Evolutionary conservation across 2,888 invertebrate genomes (phyloP), one percentile per base, ranked within the genome.

Genomic region (Deilephila elpenor): DNA sequence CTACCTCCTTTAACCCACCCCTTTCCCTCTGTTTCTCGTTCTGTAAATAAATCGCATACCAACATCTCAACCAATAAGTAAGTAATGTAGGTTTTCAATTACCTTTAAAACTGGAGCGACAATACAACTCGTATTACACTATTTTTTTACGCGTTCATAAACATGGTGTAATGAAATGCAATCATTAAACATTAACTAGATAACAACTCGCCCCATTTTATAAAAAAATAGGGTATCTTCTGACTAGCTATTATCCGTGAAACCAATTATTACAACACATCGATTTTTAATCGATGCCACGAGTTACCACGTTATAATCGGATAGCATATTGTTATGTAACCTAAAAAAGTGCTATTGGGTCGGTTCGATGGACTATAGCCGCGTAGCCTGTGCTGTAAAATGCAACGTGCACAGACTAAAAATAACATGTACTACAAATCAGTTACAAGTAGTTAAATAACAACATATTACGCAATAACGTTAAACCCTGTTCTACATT

Each of bases 401-500:
- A 44, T 64, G 64, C 44, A 3, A 64, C 8, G 67, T 51, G 44
- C 44, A 51, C 44, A 51, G 51, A 72, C n/a, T 72, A 64, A 11
- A 51, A 56, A 56, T 56, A 29, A 20, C n/a, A 53, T 51, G 56
- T n/a, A 29, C 25, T 14, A 67, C 7, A 67, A 67, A 25, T 3
- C 67, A 4, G 25, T 37, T 64, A 64, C 37, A 17, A 67, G 67
- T 51, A 59, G 71, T 71, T 71, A 60, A 59, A 71, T 71, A 71
- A 71, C 60, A 60, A 71, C 60, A 71, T 44, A 60, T 60, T 67
- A 67, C 71, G 56, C 71, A 56, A 59, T 29, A 71, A 71, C 59
- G 71, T 71, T 71, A 60, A 71, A 71, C 71, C 71, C 71, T 71
- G 71, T 71, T 59, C 60, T 71, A 71, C 44, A 67, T 44, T 67